These are phyloP conservation scores for Plecturocebus donacophilus DNA, from an alignment of 2,113 vertebrate genomes.

Conservation along the genomic window DNA sequence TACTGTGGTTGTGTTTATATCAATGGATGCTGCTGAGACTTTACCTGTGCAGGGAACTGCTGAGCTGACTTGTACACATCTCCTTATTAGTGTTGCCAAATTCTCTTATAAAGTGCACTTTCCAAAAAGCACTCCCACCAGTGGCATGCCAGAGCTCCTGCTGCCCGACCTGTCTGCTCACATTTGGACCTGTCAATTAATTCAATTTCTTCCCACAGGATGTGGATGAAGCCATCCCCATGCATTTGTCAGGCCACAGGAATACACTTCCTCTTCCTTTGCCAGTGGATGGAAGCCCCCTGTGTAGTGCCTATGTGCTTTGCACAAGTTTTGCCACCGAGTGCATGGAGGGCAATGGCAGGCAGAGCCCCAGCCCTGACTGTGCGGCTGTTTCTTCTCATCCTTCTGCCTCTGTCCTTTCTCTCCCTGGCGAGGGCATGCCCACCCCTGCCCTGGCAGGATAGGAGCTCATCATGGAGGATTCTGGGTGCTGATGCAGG, in stretches of 20 bases:
- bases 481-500: not conserved
- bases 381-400: accelerated
- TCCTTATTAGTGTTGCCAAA: not conserved
- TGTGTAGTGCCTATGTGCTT: not conserved
- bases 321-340: not conserved
- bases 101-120: not conserved
- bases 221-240: not conserved
- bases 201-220: not conserved
- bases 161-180: not conserved
- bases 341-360: not conserved
- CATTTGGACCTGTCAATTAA: not conserved
- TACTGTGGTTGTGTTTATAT: not conserved
- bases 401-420: not conserved
- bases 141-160: not conserved
- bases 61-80: not conserved
- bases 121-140: not conserved
- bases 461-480: not conserved
- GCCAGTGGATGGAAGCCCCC: not conserved
- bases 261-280: not conserved
- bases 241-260: not conserved
- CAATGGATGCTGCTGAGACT: not conserved
- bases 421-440: not conserved
- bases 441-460: not conserved
- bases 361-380: not conserved
- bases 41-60: not conserved